phyloP scores from a whole-genome alignment of 2,113 vertebrate species.

The Tricholaema leucomelas region DNA sequence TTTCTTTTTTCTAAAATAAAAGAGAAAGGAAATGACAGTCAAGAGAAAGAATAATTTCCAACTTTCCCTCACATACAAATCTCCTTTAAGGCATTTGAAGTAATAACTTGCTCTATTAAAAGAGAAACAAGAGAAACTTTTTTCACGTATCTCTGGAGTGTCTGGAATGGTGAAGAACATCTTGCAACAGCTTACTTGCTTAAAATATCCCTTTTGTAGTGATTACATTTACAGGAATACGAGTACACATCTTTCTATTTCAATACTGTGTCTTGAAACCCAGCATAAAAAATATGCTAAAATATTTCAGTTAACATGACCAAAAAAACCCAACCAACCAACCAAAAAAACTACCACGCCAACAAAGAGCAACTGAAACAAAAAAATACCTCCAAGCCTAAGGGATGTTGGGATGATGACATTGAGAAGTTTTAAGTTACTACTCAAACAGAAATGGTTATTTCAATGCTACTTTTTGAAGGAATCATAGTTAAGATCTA shows the following conservation, averaged over 20 bases:
- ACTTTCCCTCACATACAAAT: background rate
- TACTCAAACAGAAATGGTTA: background rate
- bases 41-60: conserved; percentile 1
- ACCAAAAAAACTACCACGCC: background rate
- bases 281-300: background rate
- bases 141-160: background rate
- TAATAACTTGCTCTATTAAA: background rate
- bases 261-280: background rate
- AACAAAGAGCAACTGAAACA: too few species aligned
- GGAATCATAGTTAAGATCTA: background rate
- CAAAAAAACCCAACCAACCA: background rate
- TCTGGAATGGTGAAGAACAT: background rate
- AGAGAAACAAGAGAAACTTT: background rate
- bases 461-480: background rate
- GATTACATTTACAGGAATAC: background rate
- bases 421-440: background rate
- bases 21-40: conserved; percentile 53
- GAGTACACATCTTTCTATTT: background rate
- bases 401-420: background rate
- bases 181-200: background rate
- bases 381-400: too few species aligned
- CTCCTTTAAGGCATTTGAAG: background rate
- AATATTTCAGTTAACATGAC: background rate
- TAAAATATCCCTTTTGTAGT: background rate
- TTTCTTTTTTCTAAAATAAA: conserved; percentile 74